Evolutionary conservation across 1,140 invertebrate species (phyloP), one percentile per base, ranked within the genome.

Genomic region (Bombus cullumanus): DNA sequence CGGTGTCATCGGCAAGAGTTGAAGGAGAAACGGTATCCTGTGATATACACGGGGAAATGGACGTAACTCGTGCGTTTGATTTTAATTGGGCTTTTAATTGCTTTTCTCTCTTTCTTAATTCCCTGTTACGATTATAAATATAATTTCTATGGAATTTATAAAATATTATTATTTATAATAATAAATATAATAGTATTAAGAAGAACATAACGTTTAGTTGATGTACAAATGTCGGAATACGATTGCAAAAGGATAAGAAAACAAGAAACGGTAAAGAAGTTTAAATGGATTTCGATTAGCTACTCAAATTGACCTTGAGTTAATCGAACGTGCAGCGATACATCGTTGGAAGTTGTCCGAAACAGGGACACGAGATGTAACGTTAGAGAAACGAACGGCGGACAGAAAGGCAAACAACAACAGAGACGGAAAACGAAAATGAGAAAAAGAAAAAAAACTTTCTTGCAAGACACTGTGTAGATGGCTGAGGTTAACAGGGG

Each of bases 391-490:
- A 86, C 31, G 34, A 68, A 81, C 2, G 3, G 10, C 25, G 57
- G 18, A 53, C 75, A 3, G 68, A 75, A 71, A 62, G 25, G 72
- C 43, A 78, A 77, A 37, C 43, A 81, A 83, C 68, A 66, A 80
- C 62, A 64, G 34, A 28, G 69, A 25, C 39, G 74, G 72, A 69
- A 39, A 83, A 88, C 41, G 74, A 86, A 77, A 79, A 75, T 25
- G 43, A 62, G 69, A 81, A 57, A 85, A 74, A 69, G 57, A 77
- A 72, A 69, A 66, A 74, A 83, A 88, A 84, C 57, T 90, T 92
- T 90, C 81, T 85, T 91, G 82, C 87, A 82, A 86, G 86, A 91
- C 84, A 90, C 88, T 90, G 68, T 81, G 83, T 91, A 89, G 90
- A 89, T 86, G 89, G 89, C 71, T 68, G 85, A 89, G 88, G 83